Evolutionary conservation across 1,140 invertebrate genomes (phyloP), one percentile per base, ranked within the genome.

Genomic region (Lethrus apterus): DNA sequence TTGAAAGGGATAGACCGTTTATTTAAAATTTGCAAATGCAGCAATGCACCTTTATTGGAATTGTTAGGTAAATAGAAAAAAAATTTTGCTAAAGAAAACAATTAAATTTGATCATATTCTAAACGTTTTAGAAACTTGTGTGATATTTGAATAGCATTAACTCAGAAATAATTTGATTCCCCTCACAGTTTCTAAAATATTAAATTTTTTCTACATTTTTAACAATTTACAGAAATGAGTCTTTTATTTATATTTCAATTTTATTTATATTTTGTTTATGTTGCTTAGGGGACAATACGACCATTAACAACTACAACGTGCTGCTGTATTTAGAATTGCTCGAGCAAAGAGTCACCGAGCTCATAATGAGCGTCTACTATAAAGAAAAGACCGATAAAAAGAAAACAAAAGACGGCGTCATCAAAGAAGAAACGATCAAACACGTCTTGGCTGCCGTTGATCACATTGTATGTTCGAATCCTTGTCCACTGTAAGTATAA

Each of bases 251-350:
- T 21, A 41, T 43, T 19, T 43, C 13, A 30, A 15, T 13, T 30
- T 31, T 9, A 30, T 3, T 31, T 30, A 13, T n/a, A n/a, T n/a
- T n/a, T n/a, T n/a, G n/a, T n/a, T n/a, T n/a, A n/a, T n/a, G n/a
- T n/a, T n/a, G n/a, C 51, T 30, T 40, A 63, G 67, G 66, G 32
- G 65, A 80, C 8, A 76, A 81, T 33, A 70, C 75, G 19, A 70
- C 71, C 9, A 74, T 86, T 11, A 83, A 79, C 4, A 71, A 71
- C 34, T 76, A 80, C 50, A 88, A 87, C 63, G 81, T 83, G 0
- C 76, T 81, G 53, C 68, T 86, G 1, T 85, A 83, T 57, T 70
- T 87, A 50, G 79, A 81, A 47, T 77, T 85, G 3, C 74, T 88
- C 26, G 83, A 86, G 50, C 77, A 78, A 26, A 52, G 41, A 26